phyloP scores from a whole-genome alignment of 2,888 invertebrate genomes.

The Enchytraeus crypticus region DNA sequence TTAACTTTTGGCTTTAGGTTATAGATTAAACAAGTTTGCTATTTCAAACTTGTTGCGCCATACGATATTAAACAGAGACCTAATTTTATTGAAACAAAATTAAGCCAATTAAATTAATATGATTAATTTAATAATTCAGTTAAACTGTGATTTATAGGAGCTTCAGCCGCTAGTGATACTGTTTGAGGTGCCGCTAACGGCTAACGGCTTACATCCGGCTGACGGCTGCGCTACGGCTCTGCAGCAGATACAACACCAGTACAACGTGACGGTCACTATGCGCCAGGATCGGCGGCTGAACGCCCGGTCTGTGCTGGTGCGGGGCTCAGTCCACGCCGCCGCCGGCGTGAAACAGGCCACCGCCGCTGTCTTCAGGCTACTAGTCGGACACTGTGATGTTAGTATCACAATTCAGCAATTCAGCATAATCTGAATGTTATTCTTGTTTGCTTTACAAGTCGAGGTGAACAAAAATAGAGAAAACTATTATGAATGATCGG shows the following conservation, averaged over 20 bases:
- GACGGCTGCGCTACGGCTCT: slow-evolving; percentile 52
- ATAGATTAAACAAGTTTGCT: no score
- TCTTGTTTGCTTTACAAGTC: no score
- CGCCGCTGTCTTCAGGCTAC: slow-evolving; percentile 41
- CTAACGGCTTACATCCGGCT: neutral
- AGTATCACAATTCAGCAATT: slow-evolving; percentile 19
- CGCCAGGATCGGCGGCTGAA: slow-evolving; percentile 62
- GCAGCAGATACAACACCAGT: slow-evolving; percentile 74
- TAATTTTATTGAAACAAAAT: no score
- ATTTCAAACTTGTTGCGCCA: no score
- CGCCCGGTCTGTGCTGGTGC: slow-evolving; percentile 62
- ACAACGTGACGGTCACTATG: slow-evolving; percentile 77
- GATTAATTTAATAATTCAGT: no score
- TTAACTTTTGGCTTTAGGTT: no score
- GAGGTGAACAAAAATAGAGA: no score
- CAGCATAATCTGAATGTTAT: no score
- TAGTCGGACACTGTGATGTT: slow-evolving; percentile 39
- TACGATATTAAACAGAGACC: no score
- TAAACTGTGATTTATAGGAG: slow-evolving; percentile 55
- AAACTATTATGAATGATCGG: no score
- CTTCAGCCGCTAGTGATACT: slow-evolving; percentile 82
- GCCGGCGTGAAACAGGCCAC: slow-evolving; percentile 80
- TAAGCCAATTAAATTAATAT: no score
- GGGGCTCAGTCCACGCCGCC: slow-evolving; percentile 84
- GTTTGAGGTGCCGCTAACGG: slow-evolving; percentile 62